Evolutionary conservation across 2,888 invertebrate species (phyloP), one percentile per base, ranked within the genome.

Genomic region (Clanis bilineata): DNA sequence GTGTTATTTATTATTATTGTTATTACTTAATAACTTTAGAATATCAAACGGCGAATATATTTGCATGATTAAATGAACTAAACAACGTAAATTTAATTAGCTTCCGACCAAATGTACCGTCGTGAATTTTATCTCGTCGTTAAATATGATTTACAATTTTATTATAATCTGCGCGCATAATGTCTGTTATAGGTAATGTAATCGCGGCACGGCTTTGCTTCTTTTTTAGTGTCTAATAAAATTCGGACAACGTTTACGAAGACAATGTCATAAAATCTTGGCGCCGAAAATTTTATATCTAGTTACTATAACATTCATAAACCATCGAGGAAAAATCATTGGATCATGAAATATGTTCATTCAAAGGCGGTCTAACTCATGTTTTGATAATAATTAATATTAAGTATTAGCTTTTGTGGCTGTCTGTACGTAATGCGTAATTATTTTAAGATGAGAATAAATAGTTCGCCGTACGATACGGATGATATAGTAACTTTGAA

Each of bases 181-280:
- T 47, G 51, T 51, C 51, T 51, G 18, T 59, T 66, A 68, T 65
- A 47, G 65, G 56, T 79, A 77, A 77, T 79, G 75, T 76, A 77
- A 79, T 78, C 76, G 76, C 77, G 73, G 72, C 73, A 79, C 64
- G 69, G 68, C 66, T 67, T 70, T 44, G 58, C 57, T 59, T 58
- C 65, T 79, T 80, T 84, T 87, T 86, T 85, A 86, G 71, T 77
- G 70, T 74, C 72, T 74, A 80, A 82, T 86, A 87, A 88, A 88
- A 86, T 74, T 86, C 74, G 87, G 86, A 86, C 86, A 88, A 83
- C 83, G 80, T 90, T 88, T 88, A 86, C 81, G 82, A 83, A 88
- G 88, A 88, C 88, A 89, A 85, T 88, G 82, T 80, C 75, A 86
- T 90, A 90, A 89, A 90, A 88, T 87, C 84, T 81, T 79, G 83